Evolutionary conservation across 2,888 invertebrate genomes (phyloP), one percentile per base, ranked within the genome.

Genomic region (Heteromyza rotundicornis): DNA sequence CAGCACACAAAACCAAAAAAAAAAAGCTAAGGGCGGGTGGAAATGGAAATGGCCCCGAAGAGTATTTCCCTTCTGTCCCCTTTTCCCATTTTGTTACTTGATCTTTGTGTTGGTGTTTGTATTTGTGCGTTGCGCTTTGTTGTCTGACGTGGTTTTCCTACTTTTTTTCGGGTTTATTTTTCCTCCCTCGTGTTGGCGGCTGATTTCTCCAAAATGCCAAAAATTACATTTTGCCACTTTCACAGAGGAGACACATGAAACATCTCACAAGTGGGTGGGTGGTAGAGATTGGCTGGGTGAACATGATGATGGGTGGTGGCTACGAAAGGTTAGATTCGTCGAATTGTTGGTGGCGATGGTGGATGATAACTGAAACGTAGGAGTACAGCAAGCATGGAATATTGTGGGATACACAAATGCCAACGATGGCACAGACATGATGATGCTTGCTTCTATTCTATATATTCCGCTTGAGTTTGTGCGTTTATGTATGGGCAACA

Each of bases 161-260:
- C 24, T 50, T 49, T 14, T 19, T 17, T n/a, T 17, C 19, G 7
- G 17, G 47, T 7, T 17, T 17, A 7, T 20, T 5, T 5, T 47
- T 5, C 20, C 7, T 20, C 24, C 27, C 35, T 14, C 32, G 40
- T 40, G 47, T 61, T 59, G 61, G 57, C 59, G 68, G 64, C 63
- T 69, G 62, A 65, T 17, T 47, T 47, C 44, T 61, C 35, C 65
- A 63, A 64, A 76, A 74, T 74, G 72, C 71, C 73, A 74, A 76
- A 76, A 73, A 75, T 76, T 76, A 73, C 74, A 73, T 73, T 76
- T 73, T 66, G 71, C 76, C 75, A 74, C 74, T 70, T 72, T 68
- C 65, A 65, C 70, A 74, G n/a, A n/a, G 71, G 73, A 75, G 67
- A 67, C 70, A 69, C 71, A 73, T 67, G 71, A 71, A 65, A 64